Evolutionary conservation across 64 coral and sea anemone species (phyloP), one percentile per base, ranked within the genome.

Genomic region (Pocillopora verrucosa): DNA sequence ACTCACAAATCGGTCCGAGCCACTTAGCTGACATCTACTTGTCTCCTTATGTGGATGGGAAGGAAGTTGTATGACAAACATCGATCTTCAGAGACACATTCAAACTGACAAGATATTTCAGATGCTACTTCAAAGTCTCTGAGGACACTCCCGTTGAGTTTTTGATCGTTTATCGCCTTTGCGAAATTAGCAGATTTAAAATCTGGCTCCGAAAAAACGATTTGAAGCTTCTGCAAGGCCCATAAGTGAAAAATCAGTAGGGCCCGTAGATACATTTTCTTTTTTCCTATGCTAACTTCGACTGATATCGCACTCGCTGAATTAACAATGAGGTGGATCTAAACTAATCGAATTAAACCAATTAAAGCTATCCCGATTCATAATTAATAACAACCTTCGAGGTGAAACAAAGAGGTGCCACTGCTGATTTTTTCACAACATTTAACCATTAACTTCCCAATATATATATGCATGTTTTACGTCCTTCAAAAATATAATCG

Each of bases 31-130:
- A 38, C 88, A 90, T 2, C 12, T 56, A 13, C 45, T 13, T 16
- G 19, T 77, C 5, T 68, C 56, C 1, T 26, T 22, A 6, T 3
- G 13, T 13, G 5, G 19, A 24, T 75, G 1, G 68, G 13, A 69
- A 34, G 35, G 24, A 61, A 82, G 72, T 90, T 90, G 76, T 90
- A 90, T 14, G 88, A 90, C n/a, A 90, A 82, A 82, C 88, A 90
- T 9, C 64, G 78, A 79, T 25, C 15, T 3, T 90, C 65, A 9
- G 36, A 20, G 5, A 90, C 36, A 26, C 88, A 90, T 35, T 74
- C 74, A 19, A 74, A 74, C 19, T 82, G 68, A 74, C 88, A 90
- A 34, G 65, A 73, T 36, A 22, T 20, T 57, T 83, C 68, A n/a
- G 76, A 68, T 13, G 24, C 41, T 10, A 82, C 78, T 17, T 6